Base-by-base conservation (phyloP, 2,113 vertebrate species). In the Nothoprocta perdicaria region DNA sequence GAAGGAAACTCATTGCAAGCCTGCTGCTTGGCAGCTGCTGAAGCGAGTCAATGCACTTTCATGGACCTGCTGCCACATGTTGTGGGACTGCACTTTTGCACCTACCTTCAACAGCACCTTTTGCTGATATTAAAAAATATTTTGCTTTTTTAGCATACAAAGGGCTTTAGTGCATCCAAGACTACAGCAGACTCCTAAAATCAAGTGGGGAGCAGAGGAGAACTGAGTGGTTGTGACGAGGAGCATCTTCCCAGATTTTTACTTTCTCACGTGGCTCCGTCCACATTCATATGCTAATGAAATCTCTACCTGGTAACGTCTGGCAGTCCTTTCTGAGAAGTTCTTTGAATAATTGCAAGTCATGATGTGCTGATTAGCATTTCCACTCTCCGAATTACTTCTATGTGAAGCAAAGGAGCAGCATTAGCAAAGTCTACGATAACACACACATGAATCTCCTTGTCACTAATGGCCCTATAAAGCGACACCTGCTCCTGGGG, bases 381-480 rank as follows among this genome's bases (percentile, higher is more conserved):
- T 89, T 38, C 78, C 71, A 65, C 33, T 89, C 71, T 6, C 68
- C 0, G 1, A 19, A 66, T 74, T 21, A 33, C 74, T 65, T 13
- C 45, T 31, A 6, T 1, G 55, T 46, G 63, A 60, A 71, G 52
- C 6, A 26, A 38, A 76, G 48, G 58, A 9, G 26, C 17, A 3
- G 3, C 77, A 50, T 62, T 53, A 85, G 61, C 35, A 29, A 55
- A 83, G 63, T 2, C 67, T 58, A 26, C 14, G 7, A 0, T 21
- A 29, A 75, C 3, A 14, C 33, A 4, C 62, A 29, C 0, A 13
- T 60, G 43, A 63, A 38, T 81, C 40, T 61, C 31, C 35, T 35
- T 2, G 0, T 50, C 80, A 10, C 2, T 24, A 66, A 10, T 0
- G 2, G 61, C 13, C 1, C 6, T 41, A 29, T 38, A 4, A 63